Conservation (phyloP, 2,113 vertebrate genomes). For the Corythaeola cristata region DNA sequence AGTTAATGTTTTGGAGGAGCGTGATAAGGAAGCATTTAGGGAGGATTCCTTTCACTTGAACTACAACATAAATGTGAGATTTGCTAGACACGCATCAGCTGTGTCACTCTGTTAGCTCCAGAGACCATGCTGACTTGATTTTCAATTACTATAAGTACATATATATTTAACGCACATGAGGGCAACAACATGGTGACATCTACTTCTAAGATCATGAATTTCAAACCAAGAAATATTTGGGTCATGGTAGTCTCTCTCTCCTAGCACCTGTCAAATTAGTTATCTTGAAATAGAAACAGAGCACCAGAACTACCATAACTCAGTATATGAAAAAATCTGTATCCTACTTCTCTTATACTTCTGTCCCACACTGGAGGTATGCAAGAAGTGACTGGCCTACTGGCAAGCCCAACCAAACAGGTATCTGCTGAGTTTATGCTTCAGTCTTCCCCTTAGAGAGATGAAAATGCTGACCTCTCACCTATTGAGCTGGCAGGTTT, state of each 20-base stretch:
- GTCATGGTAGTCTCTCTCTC: neutral
- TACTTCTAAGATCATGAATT: neutral
- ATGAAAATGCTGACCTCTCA: neutral
- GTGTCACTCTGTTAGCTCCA: neutral
- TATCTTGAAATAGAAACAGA: neutral
- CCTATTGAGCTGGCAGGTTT: neutral
- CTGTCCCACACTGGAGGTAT: neutral
- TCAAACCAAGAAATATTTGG: neutral
- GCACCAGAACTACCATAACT: neutral
- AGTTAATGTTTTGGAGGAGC: neutral
- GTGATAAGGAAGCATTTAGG: neutral
- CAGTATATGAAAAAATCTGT: neutral
- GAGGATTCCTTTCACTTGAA: neutral
- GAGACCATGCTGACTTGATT: neutral
- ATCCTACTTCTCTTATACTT: neutral
- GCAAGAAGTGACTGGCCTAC: neutral
- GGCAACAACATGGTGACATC: neutral
- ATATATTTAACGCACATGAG: neutral
- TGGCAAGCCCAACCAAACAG: slow-evolving; percentile 1
- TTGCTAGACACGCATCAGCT: neutral
- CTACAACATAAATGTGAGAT: neutral
- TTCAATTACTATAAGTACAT: neutral
- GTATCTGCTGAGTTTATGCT: neutral
- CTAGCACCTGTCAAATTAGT: neutral
- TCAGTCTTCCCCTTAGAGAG: neutral